phyloP scores from a whole-genome alignment of 2,797 vertebrate species.

The Poeciliopsis gracilis region DNA sequence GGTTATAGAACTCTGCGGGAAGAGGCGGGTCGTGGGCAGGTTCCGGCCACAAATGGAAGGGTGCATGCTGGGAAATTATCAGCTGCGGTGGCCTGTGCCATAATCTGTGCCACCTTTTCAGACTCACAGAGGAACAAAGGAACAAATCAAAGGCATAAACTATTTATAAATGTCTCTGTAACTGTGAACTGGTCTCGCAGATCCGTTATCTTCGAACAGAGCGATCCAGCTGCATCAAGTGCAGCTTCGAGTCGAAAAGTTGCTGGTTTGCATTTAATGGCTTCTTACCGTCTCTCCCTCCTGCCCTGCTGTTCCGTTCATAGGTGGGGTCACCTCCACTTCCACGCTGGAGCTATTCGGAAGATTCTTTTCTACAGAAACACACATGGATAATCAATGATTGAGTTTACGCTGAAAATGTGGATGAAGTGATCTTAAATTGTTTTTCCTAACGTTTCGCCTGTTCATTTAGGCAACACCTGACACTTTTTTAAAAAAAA shows the following conservation, averaged over 20 bases:
- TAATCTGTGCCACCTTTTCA: slow-evolving; percentile 61
- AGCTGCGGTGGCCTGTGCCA: slow-evolving; percentile 64
- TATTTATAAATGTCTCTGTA: slow-evolving; percentile 54
- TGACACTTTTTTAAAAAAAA: neutral
- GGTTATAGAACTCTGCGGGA: slow-evolving; percentile 83
- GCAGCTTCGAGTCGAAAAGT: neutral
- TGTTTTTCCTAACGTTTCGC: neutral
- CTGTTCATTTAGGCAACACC: neutral
- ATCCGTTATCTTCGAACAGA: neutral
- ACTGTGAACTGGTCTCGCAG: slow-evolving; percentile 31
- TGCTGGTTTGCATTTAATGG: neutral
- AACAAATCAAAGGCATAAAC: slow-evolving; percentile 56
- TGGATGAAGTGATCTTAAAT: neutral
- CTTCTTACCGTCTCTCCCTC: slow-evolving; percentile 84
- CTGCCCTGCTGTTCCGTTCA: slow-evolving; percentile 90
- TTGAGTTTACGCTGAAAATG: neutral
- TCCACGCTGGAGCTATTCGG: slow-evolving; percentile 92
- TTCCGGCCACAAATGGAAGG: slow-evolving; percentile 71
- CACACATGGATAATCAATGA: slow-evolving; percentile 7
- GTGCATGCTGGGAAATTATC: slow-evolving; percentile 73
- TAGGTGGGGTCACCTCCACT: slow-evolving; percentile 93
- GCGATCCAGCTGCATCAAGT: neutral
- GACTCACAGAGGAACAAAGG: slow-evolving; percentile 59
- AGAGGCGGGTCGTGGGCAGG: slow-evolving; percentile 89
- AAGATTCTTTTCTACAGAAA: slow-evolving; percentile 88